These are phyloP conservation scores for Pygoscelis antarcticus DNA, from an alignment of 2,113 vertebrate genomes.

Conservation along the genomic window DNA sequence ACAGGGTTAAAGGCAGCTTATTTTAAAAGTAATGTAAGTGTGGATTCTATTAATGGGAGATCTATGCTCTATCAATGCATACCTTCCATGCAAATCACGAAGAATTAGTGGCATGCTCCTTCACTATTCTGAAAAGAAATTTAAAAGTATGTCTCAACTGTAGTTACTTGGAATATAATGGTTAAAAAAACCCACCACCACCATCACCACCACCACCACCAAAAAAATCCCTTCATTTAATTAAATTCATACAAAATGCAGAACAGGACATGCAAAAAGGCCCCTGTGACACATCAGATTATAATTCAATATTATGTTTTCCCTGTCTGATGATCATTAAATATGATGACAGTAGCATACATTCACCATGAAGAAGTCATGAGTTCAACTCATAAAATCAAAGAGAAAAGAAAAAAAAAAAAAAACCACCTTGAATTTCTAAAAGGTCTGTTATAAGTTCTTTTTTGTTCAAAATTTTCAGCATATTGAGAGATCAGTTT, in stretches of 20 bases:
- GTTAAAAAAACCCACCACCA: neutral
- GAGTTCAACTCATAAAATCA: neutral
- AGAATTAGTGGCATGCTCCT: neutral
- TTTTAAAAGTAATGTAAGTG: neutral
- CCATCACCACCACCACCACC: neutral
- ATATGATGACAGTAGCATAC: neutral
- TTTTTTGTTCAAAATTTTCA: neutral
- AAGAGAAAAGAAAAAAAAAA: neutral
- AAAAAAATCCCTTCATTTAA: neutral
- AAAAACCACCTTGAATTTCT: neutral
- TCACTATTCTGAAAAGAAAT: neutral
- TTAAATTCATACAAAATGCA: neutral
- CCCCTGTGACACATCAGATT: neutral
- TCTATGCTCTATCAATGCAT: neutral
- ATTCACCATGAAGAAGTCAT: neutral
- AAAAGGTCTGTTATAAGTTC: rapidly evolving
- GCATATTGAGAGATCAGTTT: neutral
- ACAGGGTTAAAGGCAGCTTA: neutral
- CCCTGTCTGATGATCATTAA: neutral
- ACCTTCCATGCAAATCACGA: neutral
- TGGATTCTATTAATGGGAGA: neutral
- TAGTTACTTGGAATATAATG: neutral
- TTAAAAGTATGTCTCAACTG: neutral
- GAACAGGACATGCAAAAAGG: neutral
- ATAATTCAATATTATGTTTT: neutral